These are phyloP conservation scores for Australoheros scitulus DNA, from an alignment of 2,113 vertebrate genomes.

Conservation along the genomic window DNA sequence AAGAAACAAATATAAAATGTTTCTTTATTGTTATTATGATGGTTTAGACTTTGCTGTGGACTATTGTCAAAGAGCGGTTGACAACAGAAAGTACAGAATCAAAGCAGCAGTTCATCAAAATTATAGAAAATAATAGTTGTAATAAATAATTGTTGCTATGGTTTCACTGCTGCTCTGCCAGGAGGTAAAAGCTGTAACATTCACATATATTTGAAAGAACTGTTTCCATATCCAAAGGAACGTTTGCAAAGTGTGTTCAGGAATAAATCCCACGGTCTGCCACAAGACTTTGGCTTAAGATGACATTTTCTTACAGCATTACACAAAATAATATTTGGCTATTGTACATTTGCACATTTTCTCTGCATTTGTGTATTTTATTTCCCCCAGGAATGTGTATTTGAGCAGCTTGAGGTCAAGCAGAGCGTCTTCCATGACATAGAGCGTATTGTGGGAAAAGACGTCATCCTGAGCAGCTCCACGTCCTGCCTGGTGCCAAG, in stretches of 20 bases:
- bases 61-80: not conserved
- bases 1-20: not conserved
- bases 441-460: constrained; percentile 81
- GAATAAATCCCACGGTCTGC: no score
- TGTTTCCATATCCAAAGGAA: no score
- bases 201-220: no score
- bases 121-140: not conserved
- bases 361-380: constrained; percentile 11
- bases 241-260: no score
- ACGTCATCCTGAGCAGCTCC: constrained; percentile 90
- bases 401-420: constrained; percentile 90
- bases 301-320: not conserved
- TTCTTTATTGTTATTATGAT: not conserved
- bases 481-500: constrained; percentile 93
- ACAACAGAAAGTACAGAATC: not conserved
- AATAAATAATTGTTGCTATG: not conserved
- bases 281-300: not conserved
- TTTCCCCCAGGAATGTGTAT: constrained; percentile 88
- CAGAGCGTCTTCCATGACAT: constrained; percentile 87
- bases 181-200: not conserved
- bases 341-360: not conserved
- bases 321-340: not conserved
- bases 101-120: not conserved
- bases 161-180: not conserved
- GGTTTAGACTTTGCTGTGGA: not conserved